Conservation (phyloP, 1,140 invertebrate genomes). For the Macrobrachium rosenbergii region DNA sequence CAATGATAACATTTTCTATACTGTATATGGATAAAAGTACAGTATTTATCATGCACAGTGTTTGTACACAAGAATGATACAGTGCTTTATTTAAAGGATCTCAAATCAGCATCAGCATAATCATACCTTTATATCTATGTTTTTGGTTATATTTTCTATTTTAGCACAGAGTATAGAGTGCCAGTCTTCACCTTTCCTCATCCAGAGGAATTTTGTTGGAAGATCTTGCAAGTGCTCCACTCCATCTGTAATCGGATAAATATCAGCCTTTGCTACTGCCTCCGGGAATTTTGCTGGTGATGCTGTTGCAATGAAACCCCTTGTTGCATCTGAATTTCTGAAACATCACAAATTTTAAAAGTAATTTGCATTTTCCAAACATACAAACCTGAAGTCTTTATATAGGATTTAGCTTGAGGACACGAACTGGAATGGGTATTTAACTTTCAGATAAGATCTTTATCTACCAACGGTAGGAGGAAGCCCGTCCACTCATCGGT, state of each 20-base stretch:
- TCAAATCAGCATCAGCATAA: not conserved
- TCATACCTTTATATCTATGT: not conserved
- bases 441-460: too few species aligned
- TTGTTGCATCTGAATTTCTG: constrained; percentile 25
- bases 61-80: too few species aligned
- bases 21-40: not conserved
- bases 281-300: constrained; percentile 72
- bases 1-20: not conserved
- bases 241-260: constrained; percentile 60
- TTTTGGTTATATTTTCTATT: constrained; percentile 67
- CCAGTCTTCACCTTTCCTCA: constrained; percentile 70
- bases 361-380: too few species aligned
- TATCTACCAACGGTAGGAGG: too few species aligned
- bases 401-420: too few species aligned
- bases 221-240: constrained; percentile 64
- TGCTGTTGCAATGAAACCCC: constrained; percentile 71
- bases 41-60: not conserved
- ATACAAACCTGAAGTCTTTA: too few species aligned
- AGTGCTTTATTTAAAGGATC: not conserved
- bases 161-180: constrained; percentile 68
- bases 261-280: constrained; percentile 68
- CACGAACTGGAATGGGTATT: too few species aligned
- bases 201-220: constrained; percentile 67
- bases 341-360: not conserved
- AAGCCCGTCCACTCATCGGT: too few species aligned